phyloP scores from a whole-genome alignment of 1,140 invertebrate genomes.

The Phthorimaea operculella region DNA sequence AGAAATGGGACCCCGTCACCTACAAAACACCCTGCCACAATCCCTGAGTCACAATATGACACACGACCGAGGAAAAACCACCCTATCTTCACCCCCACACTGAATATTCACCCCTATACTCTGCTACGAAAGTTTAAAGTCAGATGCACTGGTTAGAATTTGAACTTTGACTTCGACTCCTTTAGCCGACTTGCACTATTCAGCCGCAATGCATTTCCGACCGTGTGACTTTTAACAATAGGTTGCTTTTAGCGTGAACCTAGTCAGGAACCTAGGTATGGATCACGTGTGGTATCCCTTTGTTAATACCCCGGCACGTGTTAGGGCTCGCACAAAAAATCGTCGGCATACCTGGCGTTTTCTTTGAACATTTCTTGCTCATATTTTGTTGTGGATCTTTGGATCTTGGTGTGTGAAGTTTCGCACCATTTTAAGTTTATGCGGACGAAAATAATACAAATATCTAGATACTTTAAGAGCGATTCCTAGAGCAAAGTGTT shows the following conservation, averaged over 20 bases:
- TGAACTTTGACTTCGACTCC: slow-evolving; percentile 1
- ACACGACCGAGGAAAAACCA: slow-evolving; percentile 23
- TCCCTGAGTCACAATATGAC: slow-evolving; percentile 22
- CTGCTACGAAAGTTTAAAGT: not conserved
- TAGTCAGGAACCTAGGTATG: too few relatives aligned
- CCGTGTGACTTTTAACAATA: not conserved
- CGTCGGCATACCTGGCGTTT: not conserved
- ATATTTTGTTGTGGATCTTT: not conserved
- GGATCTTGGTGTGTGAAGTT: not conserved
- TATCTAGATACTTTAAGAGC: too few relatives aligned
- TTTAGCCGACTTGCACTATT: not conserved
- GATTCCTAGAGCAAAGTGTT: too few relatives aligned
- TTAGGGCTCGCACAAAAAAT: not conserved
- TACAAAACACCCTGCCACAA: slow-evolving; percentile 22
- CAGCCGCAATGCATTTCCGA: not conserved
- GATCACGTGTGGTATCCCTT: not conserved
- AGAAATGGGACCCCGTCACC: slow-evolving; percentile 27
- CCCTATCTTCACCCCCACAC: slow-evolving; percentile 5
- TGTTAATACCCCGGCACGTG: not conserved
- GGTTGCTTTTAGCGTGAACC: not conserved
- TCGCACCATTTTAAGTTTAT: too few relatives aligned
- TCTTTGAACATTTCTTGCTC: not conserved
- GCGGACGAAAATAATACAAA: too few relatives aligned
- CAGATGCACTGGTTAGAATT: not conserved
- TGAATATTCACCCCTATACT: slow-evolving; percentile 23